Evolutionary conservation across 2,797 vertebrate species (phyloP), one percentile per base, ranked within the genome.

Genomic region (Phataginus tetradactyla): DNA sequence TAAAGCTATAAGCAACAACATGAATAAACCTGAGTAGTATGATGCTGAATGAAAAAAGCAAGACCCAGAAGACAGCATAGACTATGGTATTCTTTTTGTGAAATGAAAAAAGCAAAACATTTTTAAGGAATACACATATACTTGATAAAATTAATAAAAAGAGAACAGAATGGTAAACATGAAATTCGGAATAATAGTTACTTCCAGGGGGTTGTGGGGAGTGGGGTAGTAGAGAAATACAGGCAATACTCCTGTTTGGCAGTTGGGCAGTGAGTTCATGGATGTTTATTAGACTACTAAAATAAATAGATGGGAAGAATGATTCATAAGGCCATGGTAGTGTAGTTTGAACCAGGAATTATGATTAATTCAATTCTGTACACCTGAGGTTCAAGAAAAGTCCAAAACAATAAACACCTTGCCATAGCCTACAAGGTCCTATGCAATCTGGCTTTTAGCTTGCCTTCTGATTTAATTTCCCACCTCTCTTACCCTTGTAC

Each of bases 351-450:
- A 42, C 4, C 53, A 94, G 69, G n/a, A 88, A 69, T 86, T 92
- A 51, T 39, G 17, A 90, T 72, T 87, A 79, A 89, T 96, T 96
- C 45, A 89, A 10, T 86, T 78, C 18, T 90, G n/a, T 83, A 53
- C 4, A 72, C 21, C 34, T 49, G 39, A 72, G 32, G 1, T 92
- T 80, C 32, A 55, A 78, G 68, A 78, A 66, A 92, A 94, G 78
- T 63, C 27, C 75, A 45, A 78, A 90, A 78, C 11, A 34, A 57
- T 89, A 90, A 91, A 51, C 42, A 86, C 20, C 25, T 83, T 86
- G 25, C 37, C 57, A 17, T 78, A 39, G 25, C 27, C 34, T 95
- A 17, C 7, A 68, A 59, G 18, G 13, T 78, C 7, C 55, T 84
- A 55, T 39, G 14, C 12, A 12, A 77, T 75, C 49, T 90, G 13